phyloP scores from a whole-genome alignment of 92 coral and sea anemone species.

The Heliopora coerulea region DNA sequence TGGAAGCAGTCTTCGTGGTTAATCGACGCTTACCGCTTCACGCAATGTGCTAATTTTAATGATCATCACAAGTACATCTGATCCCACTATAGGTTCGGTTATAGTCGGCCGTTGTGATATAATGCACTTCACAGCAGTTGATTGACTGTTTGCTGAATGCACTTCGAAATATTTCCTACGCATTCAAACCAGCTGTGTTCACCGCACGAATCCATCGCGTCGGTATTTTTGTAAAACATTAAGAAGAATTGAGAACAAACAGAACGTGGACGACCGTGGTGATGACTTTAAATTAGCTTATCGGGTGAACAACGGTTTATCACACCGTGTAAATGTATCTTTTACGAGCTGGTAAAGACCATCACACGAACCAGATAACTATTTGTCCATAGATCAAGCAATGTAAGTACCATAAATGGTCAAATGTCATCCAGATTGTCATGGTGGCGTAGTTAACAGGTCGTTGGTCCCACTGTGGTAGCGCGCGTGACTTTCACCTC shows the following conservation, averaged over 20 bases:
- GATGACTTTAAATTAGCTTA: no score
- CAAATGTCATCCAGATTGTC: no score
- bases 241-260: not conserved
- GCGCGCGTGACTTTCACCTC: no score
- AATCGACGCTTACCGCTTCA: not conserved
- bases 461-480: no score
- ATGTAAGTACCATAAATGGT: no score
- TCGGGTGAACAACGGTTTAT: no score
- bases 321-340: no score
- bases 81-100: not conserved
- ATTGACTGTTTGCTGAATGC: not conserved
- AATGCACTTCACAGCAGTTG: not conserved
- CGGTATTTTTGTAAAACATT: not conserved
- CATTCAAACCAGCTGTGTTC: conserved; percentile 8
- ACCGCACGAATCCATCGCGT: not conserved
- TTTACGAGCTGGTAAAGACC: no score
- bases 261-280: not conserved
- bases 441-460: no score
- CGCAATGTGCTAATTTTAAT: not conserved
- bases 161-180: not conserved
- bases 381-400: no score
- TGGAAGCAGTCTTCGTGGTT: not conserved
- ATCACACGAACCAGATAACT: no score
- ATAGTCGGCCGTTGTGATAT: no score
- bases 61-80: not conserved